Base-by-base conservation (phyloP, 2,888 invertebrate species). In the Xiphydria camelus region DNA sequence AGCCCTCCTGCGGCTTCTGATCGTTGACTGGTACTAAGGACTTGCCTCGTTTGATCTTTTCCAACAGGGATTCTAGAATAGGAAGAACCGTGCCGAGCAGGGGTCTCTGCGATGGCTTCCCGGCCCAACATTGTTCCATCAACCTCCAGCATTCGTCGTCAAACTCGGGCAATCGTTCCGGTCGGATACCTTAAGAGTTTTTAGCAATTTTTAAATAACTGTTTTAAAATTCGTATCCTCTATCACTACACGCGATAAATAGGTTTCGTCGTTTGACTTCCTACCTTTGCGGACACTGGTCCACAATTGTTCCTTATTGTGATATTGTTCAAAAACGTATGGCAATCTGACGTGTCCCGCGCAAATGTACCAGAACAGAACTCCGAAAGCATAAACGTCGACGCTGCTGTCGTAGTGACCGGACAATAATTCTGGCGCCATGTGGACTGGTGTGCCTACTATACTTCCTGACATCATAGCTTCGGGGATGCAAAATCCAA, bases 381-480 rank as follows among this genome's bases (percentile, higher is more conserved):
- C 88, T 4, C 92, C 93, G 70, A 94, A 93, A 1, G 93, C 93
- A 68, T 93, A 94, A 0, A 93, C 88, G 65, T 94, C 93, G 5
- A 94, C 92, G 48, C 85, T 85, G 49, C 86, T 86, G 68, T 91
- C 89, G 64, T 93, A 93, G 50, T 84, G 83, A 0, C 91, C 90
- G 9, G 83, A 84, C 47, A 92, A 81, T 38, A 94, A 79, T 73
- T 94, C 93, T 0, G 94, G 94, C 7, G 93, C 92, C 93, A 94
- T 93, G 74, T 94, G 93, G 46, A 91, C 89, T 0, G 93, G 94
- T 3, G 89, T 89, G 33, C 89, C 92, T 17, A 93, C 93, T 49
- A 93, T 85, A 51, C 91, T 91, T 22, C 92, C 92, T 0, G 89
- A 90, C 83, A 94, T 89, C 82, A 93, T 90, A 1, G 92, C 91